Evolutionary conservation across 2,113 vertebrate genomes (phyloP), one percentile per base, ranked within the genome.

Genomic region (Cebidichthys violaceus): DNA sequence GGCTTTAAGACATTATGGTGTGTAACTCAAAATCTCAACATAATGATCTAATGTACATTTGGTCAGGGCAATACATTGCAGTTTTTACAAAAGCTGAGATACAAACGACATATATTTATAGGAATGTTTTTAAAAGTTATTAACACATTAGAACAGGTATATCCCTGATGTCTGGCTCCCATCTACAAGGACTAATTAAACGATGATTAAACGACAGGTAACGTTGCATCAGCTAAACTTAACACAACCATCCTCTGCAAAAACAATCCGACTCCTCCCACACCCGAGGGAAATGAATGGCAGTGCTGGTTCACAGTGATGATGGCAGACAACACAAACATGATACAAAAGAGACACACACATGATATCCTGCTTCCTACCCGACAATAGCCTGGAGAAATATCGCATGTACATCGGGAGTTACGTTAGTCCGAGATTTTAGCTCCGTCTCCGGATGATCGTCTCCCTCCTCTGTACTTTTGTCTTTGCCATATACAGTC

Each of bases 351-450:
- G 9, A 27, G 0, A 73, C 3, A 61, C n/a, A 72, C 27, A 69
- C 0, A 15, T n/a, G 33, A 75, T 1, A 9, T 29, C 24, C 1
- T 24, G 24, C 31, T 70, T 85, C 93, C 70, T 93, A 96, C 95
- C 95, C 92, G 95, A 94, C 57, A 89, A 79, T 0, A 93, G 31
- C 47, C 89, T 94, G 83, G 89, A 90, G 70, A 94, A 90, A 90
- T 85, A 74, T 72, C 92, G 91, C 89, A 92, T 77, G 84, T 79
- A 93, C 94, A 95, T 95, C 65, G 7, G 91, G 79, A 82, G 71
- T 27, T 31, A 69, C 4, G 70, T 76, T 79, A 47, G 39, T 86
- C 55, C 70, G 43, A 55, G 31, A 27, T 4, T 39, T 2, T 7
- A 3, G 71, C 6, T 57, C 31, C 18, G 81, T 82, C 27, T 86